Percentiles rank a stretch among this genome's conserved stretches.
Conservation (phyloP, 2,797 vertebrate genomes). For the Phoeniculus purpureus region DNA sequence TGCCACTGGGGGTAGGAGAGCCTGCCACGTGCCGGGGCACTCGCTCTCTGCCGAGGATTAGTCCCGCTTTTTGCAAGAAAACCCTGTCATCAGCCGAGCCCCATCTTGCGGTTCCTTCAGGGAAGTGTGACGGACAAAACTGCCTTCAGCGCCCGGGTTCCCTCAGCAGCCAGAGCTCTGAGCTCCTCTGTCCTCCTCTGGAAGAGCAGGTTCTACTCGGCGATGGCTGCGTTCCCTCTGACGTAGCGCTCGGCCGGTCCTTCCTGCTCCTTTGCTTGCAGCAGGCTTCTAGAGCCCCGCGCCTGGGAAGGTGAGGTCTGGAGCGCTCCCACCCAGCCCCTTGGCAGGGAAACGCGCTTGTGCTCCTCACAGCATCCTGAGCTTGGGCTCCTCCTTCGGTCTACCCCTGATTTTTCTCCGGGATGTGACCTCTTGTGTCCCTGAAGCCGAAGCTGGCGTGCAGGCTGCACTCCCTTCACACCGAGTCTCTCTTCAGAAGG, state of each 20-base stretch:
- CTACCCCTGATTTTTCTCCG: not conserved
- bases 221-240: not conserved
- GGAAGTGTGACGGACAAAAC: not conserved
- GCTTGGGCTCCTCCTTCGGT: not conserved
- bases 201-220: not conserved
- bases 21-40: not conserved
- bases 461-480: not conserved
- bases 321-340: fast-evolving
- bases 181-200: not conserved
- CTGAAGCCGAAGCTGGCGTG: not conserved
- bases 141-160: not conserved
- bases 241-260: not conserved
- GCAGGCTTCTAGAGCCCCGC: not conserved
- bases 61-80: not conserved
- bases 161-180: not conserved
- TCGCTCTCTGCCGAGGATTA: not conserved
- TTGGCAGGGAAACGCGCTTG: not conserved
- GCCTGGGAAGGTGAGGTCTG: not conserved
- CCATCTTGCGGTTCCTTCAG: not conserved
- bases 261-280: not conserved
- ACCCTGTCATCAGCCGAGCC: not conserved
- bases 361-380: not conserved
- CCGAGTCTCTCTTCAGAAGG: not conserved
- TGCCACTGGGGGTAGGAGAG: not conserved
- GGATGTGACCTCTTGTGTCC: not conserved